A percentile compares a stretch with the other conserved stretches of the same genome.
phyloP scores from a whole-genome alignment of 2,797 vertebrate species.

The Masticophis lateralis region DNA sequence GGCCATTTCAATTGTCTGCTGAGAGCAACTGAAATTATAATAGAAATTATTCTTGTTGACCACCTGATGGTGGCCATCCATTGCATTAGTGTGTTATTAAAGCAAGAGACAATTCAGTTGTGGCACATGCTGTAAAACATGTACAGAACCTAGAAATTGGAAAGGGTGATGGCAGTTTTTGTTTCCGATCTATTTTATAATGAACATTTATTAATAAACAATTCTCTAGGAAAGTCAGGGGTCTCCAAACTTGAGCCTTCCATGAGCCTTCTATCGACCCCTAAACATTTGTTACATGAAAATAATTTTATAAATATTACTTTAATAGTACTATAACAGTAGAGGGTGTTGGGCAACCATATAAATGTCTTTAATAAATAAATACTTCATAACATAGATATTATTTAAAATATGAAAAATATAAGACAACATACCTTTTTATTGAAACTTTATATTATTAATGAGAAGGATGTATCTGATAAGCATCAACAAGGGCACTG shows the following conservation, averaged over 20 bases:
- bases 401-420: background rate
- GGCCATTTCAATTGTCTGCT: constrained; percentile 29
- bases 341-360: background rate
- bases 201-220: background rate
- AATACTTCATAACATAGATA: background rate
- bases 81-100: background rate
- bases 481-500: background rate
- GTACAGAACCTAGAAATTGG: background rate
- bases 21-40: constrained; percentile 31
- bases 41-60: background rate
- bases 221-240: background rate
- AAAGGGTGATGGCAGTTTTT: background rate
- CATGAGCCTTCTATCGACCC: background rate
- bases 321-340: background rate
- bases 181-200: background rate
- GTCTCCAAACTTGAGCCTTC: background rate
- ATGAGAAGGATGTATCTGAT: background rate
- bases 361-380: background rate
- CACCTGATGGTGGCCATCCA: background rate
- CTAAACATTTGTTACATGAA: background rate
- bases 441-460: background rate
- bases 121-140: background rate
- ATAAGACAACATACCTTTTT: background rate
- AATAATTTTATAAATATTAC: background rate
- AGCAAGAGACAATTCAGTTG: background rate